Percentiles rank a stretch among this genome's conserved stretches.
Conservation (phyloP, 2,113 vertebrate genomes). For the Pyrgilauda ruficollis region DNA sequence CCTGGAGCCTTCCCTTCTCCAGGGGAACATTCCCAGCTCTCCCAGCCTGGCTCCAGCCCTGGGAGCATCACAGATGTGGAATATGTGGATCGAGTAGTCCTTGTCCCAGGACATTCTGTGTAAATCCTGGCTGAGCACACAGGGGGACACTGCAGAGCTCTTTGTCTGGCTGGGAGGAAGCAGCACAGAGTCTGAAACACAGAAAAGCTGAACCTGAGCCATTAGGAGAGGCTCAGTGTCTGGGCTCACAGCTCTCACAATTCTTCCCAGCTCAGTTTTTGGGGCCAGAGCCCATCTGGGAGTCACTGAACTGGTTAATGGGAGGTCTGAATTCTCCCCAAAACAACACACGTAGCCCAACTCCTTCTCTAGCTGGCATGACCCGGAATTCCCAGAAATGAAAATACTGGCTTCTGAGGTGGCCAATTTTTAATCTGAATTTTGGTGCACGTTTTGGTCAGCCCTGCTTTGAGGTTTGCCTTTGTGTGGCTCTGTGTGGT, state of each 20-base stretch:
- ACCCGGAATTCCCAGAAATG: not conserved
- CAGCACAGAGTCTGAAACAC: too few relatives aligned
- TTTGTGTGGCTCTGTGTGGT: not conserved
- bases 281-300: not conserved
- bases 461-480: not conserved
- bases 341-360: accelerated
- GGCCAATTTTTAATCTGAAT: not conserved
- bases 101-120: not conserved
- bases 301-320: not conserved
- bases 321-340: not conserved
- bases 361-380: not conserved
- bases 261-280: not conserved
- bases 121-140: not conserved
- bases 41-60: not conserved
- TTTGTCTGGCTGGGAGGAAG: not conserved
- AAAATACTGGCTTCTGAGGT: not conserved
- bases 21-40: not conserved
- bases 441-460: not conserved
- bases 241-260: not conserved
- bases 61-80: not conserved
- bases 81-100: not conserved
- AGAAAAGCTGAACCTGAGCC: not conserved
- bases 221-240: not conserved
- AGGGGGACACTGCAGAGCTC: not conserved
- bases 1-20: not conserved